Evolutionary conservation across 2,888 invertebrate genomes (phyloP).

Genomic region (Oscheius sp.): DNA sequence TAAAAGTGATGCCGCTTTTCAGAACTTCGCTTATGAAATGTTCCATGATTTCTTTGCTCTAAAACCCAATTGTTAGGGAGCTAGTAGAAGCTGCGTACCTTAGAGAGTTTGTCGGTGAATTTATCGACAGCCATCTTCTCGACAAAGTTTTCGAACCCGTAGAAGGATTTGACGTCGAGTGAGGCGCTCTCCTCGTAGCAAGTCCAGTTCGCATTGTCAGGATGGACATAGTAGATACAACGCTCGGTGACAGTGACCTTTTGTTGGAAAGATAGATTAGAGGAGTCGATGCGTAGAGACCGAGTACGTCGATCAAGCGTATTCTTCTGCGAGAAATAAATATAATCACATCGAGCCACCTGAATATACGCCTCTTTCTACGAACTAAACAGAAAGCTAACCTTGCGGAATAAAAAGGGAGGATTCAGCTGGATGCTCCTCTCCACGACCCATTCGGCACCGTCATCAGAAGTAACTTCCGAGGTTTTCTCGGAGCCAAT

Average conservation of each 20-base stretch:
- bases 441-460: constrained; percentile 82
- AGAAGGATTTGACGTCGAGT: constrained; percentile 92
- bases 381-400: constrained; percentile 72
- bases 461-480: constrained; percentile 84
- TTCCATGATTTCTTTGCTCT: constrained; percentile 94
- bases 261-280: constrained; percentile 89
- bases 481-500: constrained; percentile 83
- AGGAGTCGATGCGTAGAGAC: constrained; percentile 87
- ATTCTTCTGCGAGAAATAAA: constrained; percentile 91
- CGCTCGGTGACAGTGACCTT: constrained; percentile 88
- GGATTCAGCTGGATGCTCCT: constrained; percentile 89
- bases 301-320: constrained; percentile 84
- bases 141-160: constrained; percentile 91
- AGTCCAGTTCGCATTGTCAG: constrained; percentile 92
- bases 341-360: constrained; percentile 91
- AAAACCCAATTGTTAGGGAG: constrained; percentile 37
- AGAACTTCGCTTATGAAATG: constrained; percentile 84
- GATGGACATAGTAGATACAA: constrained; percentile 89
- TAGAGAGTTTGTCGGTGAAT: constrained; percentile 87
- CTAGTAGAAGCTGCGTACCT: constrained; percentile 74
- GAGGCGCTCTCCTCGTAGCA: constrained; percentile 93
- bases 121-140: constrained; percentile 96
- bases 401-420: constrained; percentile 92
- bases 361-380: constrained; percentile 73
- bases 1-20: constrained; percentile 81